These are phyloP conservation scores for Drepana falcataria DNA, from an alignment of 2,888 invertebrate genomes.

Conservation along the genomic window DNA sequence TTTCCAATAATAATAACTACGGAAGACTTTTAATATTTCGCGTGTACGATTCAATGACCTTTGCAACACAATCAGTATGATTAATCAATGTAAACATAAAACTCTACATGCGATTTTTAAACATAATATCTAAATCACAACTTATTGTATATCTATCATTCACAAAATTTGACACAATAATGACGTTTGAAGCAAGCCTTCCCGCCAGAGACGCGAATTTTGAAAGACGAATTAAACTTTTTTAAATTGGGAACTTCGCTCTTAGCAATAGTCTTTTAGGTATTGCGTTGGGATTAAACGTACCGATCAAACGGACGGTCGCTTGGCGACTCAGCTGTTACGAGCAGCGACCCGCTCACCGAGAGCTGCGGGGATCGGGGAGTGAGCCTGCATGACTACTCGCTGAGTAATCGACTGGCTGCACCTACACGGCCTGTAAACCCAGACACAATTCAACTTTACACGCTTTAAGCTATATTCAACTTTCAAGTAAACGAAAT, in stretches of 20 bases:
- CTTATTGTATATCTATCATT: conserved; percentile 24
- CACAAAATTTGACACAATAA: conserved; percentile 61
- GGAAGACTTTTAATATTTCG: conserved; percentile 37
- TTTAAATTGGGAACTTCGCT: conserved; percentile 2
- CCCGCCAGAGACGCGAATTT: conserved; percentile 23
- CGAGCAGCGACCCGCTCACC: conserved; percentile 36
- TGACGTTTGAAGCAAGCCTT: conserved; percentile 23
- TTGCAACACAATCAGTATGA: conserved; percentile 14
- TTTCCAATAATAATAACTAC: conserved; percentile 28
- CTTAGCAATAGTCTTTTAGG: conserved; percentile 1
- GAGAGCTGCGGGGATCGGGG: conserved; percentile 43
- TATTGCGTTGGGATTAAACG: conserved; percentile 7
- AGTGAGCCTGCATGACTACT: conserved; percentile 58
- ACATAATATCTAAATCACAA: conserved; percentile 29
- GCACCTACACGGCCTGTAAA: conserved; percentile 56
- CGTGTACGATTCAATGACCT: conserved; percentile 12
- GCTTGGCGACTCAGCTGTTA: conserved; percentile 58
- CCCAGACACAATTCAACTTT: conserved; percentile 18
- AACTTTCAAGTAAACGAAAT: background rate
- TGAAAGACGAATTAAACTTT: conserved; percentile 20
- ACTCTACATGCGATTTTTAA: conserved; percentile 49
- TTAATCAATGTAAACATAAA: conserved; percentile 16
- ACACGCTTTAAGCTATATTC: background rate
- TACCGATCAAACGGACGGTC: conserved; percentile 69
- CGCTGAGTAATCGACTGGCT: conserved; percentile 62